Evolutionary conservation across 2,797 vertebrate genomes (phyloP).

Genomic region (Dallia pectoralis): DNA sequence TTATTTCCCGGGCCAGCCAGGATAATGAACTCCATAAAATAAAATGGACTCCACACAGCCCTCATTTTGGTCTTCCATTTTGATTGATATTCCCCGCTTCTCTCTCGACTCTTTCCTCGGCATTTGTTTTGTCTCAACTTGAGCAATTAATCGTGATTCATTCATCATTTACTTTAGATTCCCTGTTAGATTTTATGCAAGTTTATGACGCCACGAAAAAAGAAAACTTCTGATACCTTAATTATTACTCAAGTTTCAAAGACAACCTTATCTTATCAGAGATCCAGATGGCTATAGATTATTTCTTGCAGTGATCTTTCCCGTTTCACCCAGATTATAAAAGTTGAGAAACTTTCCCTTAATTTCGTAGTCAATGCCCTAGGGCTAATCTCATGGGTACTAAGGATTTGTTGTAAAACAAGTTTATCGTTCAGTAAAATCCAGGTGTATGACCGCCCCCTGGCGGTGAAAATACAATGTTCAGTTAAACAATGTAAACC

Average conservation of each 20-base stretch:
- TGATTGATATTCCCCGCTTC: background rate
- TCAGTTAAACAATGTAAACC: background rate
- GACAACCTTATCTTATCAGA: background rate
- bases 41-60: too few relatives aligned
- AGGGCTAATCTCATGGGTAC: background rate
- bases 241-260: background rate
- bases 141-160: background rate
- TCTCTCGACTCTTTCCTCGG: background rate
- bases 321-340: background rate
- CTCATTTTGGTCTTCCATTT: background rate
- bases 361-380: background rate
- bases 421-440: background rate
- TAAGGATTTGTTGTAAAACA: background rate
- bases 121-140: background rate
- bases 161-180: background rate
- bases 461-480: background rate
- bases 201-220: background rate
- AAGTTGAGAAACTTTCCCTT: constrained; percentile 1
- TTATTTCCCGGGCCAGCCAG: background rate
- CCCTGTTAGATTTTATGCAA: background rate
- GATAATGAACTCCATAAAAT: too few relatives aligned
- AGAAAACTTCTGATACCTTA: background rate
- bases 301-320: background rate
- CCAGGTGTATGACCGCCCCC: background rate
- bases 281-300: too few relatives aligned